Base-by-base conservation (phyloP, 1,140 invertebrate genomes). In the Teleogryllus occipitalis region DNA sequence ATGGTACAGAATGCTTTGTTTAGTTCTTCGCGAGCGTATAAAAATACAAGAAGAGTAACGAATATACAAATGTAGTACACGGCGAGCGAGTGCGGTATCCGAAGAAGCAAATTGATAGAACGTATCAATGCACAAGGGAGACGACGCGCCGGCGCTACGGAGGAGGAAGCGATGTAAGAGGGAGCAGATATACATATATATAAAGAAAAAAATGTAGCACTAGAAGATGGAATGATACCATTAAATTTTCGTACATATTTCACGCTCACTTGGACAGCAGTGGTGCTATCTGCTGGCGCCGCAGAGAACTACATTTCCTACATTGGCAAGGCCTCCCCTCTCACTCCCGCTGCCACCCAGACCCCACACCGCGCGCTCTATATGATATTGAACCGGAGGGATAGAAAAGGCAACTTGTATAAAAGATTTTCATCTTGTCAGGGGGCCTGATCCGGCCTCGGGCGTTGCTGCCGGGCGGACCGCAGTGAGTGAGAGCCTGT, bases 191-290 rank as follows among this genome's bases (percentile, higher is more conserved):
- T 65, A 65, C 54, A 65, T 65, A 65, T 14, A 65, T 65, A 65
- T 65, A 65, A 65, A 65, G 54, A 65, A 65, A 65, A 39, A 77
- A 18, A 22, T 7, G 21, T 78, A 22, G 27, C 78, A 47, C 54
- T 46, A 49, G 73, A 74, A 78, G 78, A 78, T 78, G 78, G 65
- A 78, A 49, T 47, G 78, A 47, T 78, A 78, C 78, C 78, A 78
- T 78, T 78, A 74, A 78, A 47, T 78, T 78, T 78, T 73, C 78
- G 65, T 78, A 78, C 65, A 78, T 78, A 78, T 78, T 78, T 78
- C 78, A 78, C 78, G 65, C 78, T 74, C 39, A 74, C 78, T 74
- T 78, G 78, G 78, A 78, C 78, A 74, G 54, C 78, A 22, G 54
- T 78, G 78, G 48, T 78, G 78, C 47, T 78, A 78, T 78, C 78